Conservation (phyloP, 2,888 invertebrate species). For the Synergus japonicus region DNA sequence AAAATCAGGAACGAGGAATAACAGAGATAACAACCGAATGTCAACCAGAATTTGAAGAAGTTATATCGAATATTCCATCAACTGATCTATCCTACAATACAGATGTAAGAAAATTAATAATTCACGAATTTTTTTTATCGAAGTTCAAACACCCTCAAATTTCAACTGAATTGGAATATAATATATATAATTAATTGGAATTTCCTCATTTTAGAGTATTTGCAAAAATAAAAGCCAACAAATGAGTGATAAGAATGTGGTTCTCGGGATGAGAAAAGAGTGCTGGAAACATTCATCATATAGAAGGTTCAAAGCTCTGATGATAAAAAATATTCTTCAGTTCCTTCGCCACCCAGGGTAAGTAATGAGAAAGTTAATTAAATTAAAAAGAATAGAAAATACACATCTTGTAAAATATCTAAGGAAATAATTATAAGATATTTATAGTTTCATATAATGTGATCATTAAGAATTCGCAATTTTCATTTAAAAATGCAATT, state of each 20-base stretch:
- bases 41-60: conserved; percentile 76
- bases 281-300: conserved; percentile 35
- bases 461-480: background rate
- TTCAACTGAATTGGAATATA: too few relatives aligned
- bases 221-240: conserved; percentile 55
- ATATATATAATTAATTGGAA: background rate
- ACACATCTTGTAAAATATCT: background rate
- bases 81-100: conserved; percentile 71
- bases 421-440: background rate
- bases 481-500: background rate
- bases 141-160: too few relatives aligned
- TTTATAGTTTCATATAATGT: background rate
- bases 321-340: conserved; percentile 85
- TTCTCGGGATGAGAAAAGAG: background rate
- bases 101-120: conserved; percentile 64
- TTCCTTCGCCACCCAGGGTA: conserved; percentile 86
- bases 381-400: background rate
- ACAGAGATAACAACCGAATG: conserved; percentile 39
- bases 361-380: conserved; percentile 62
- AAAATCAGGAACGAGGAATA: conserved; percentile 65
- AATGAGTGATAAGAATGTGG: conserved; percentile 10
- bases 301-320: conserved; percentile 81
- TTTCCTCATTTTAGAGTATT: conserved; percentile 54
- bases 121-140: too few relatives aligned
- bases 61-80: conserved; percentile 74